Base-by-base conservation (phyloP, 23 tunicate genomes). In the Ascidia mentula region DNA sequence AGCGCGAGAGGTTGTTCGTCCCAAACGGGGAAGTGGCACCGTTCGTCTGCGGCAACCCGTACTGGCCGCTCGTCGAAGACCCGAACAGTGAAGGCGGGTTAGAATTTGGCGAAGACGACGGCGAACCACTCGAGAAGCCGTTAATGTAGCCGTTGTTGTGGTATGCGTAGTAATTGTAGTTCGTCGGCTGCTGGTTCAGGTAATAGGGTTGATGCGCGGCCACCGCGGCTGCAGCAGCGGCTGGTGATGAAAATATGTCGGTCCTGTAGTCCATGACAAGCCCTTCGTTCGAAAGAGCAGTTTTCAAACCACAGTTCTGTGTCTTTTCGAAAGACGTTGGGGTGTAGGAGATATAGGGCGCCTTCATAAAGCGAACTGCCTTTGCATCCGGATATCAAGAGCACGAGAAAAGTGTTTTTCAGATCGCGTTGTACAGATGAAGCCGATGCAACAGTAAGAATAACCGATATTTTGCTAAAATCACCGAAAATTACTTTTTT, bases 251-350 rank as follows among this genome's bases (percentile, higher is more conserved):
- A 40, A 85, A 82, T 38, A 74, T 81, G 38, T 91, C 97, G 20
- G 97, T 53, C 36, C 97, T 76, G 74, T 91, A 91, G 42, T 91
- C 97, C 97, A 91, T 91, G n/a, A n/a, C n/a, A n/a, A n/a, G n/a
- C n/a, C n/a, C n/a, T n/a, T n/a, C n/a, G n/a, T n/a, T n/a, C n/a
- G n/a, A n/a, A n/a, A n/a, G n/a, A n/a, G n/a, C n/a, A n/a, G n/a
- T n/a, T n/a, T n/a, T n/a, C n/a, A n/a, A n/a, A n/a, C n/a, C n/a
- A n/a, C n/a, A n/a, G n/a, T n/a, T n/a, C n/a, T n/a, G n/a, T n/a
- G n/a, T n/a, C n/a, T n/a, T n/a, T n/a, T n/a, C n/a, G n/a, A n/a
- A n/a, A n/a, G n/a, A n/a, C n/a, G n/a, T n/a, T n/a, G n/a, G n/a
- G n/a, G n/a, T n/a, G n/a, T n/a, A n/a, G n/a, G n/a, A n/a, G n/a